Evolutionary conservation across 2,797 vertebrate species (phyloP).

Genomic region (Bucorvus abyssinicus): DNA sequence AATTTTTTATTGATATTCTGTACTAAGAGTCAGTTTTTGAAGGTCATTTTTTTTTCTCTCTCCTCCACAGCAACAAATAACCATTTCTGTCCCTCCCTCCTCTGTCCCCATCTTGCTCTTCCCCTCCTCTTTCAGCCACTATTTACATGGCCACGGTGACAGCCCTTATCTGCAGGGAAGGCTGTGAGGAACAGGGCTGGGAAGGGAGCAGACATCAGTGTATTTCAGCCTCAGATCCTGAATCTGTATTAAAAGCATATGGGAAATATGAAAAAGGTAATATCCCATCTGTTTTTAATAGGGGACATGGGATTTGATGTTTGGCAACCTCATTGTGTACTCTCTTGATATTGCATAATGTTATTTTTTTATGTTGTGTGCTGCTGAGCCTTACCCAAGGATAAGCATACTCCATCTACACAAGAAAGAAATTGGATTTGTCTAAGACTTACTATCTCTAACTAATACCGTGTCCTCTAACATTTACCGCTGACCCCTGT

Average conservation of each 20-base stretch:
- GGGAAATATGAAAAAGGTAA: constrained; percentile 51
- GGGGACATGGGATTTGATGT: constrained; percentile 15
- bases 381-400: constrained; percentile 15
- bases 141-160: not conserved
- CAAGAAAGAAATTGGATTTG: constrained; percentile 43
- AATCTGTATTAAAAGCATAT: constrained; percentile 55
- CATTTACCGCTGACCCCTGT: not conserved
- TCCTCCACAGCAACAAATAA: not conserved
- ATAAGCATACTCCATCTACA: not conserved
- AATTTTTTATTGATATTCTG: not conserved
- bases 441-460: constrained; percentile 7
- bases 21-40: not conserved
- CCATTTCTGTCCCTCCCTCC: not conserved
- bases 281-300: constrained; percentile 62
- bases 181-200: not conserved
- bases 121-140: not conserved
- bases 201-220: not conserved
- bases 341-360: constrained; percentile 43
- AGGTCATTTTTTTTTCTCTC: not conserved
- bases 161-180: not conserved
- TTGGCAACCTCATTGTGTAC: constrained; percentile 20
- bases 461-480: constrained; percentile 21
- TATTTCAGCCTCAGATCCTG: constrained; percentile 1
- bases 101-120: not conserved
- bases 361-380: constrained; percentile 43